Base-by-base conservation (phyloP, 2,113 vertebrate genomes). In the Cyphomyrus plagiostoma region DNA sequence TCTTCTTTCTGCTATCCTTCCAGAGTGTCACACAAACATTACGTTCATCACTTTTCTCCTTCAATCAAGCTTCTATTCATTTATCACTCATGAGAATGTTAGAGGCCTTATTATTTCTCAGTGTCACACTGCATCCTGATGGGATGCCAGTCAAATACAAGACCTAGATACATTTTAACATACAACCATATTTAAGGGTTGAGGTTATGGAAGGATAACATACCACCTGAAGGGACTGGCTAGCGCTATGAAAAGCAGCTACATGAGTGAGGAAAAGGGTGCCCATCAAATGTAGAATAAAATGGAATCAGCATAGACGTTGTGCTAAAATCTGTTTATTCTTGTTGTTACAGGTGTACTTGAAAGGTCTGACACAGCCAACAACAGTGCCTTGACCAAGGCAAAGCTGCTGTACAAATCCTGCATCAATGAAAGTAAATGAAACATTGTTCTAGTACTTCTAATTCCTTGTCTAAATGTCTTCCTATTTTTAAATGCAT, bases 371-470 rank as follows among this genome's bases (percentile, higher is more conserved):
- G 93, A 96, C 88, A 42, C 90, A 88, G 92, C 91, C 62, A 94
- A 96, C 5, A 95, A 97, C 77, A 19, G 90, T 21, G 97, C 98
- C 66, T 94, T 99, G 90, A 95, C 95, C 92, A 99, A 99, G 95
- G 97, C 98, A 52, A 99, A 98, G 94, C 97, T 95, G 10, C 95
- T 99, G 49, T 99, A 98, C 92, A 96, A 95, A 91, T 99, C 98
- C 0, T 99, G 98, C 89, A 94, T 95, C 89, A 98, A 99, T 95
- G 98, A 99, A 93, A 96, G 98, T 99, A 94, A 97, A 97, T 95
- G 6, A 3, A 35, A 35, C 30, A 45, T 45, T 42, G 3, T 86
- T 52, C 62, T 1, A 66, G 8, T 66, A 11, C 62, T 9, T 3
- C 62, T 26, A 66, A 66, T 66, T 66, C 62, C 62, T 26, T 66